These are phyloP conservation scores for Opisthocomus hoazin DNA, from an alignment of 2,113 vertebrate genomes.

Conservation along the genomic window DNA sequence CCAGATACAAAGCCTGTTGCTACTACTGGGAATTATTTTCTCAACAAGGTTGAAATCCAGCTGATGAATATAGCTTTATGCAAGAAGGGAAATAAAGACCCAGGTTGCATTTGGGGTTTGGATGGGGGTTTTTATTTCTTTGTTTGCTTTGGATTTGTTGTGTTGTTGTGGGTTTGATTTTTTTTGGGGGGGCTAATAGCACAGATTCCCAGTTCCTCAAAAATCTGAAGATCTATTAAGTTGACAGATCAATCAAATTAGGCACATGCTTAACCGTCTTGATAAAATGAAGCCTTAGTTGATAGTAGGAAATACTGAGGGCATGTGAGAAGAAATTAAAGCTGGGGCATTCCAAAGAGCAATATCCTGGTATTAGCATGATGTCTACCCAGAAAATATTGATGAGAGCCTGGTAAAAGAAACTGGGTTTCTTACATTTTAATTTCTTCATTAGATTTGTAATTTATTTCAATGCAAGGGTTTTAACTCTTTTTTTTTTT, in stretches of 20 bases:
- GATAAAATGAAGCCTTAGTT: background rate
- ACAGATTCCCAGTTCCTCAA: background rate
- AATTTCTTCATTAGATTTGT: background rate
- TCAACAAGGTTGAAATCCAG: background rate
- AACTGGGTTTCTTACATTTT: background rate
- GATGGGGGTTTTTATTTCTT: background rate
- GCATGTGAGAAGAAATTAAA: background rate
- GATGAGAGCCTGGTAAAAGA: background rate
- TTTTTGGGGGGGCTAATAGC: background rate
- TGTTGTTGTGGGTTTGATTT: background rate
- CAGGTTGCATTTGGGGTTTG: background rate
- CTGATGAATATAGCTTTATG: background rate
- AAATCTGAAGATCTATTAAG: background rate
- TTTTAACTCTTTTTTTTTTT: background rate
- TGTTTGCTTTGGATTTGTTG: background rate
- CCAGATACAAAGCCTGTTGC: background rate
- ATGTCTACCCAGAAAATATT: background rate
- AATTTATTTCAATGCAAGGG: background rate
- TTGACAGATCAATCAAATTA: background rate
- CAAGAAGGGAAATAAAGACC: background rate
- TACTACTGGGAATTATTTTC: background rate
- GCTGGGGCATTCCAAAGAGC: background rate
- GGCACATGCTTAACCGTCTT: background rate
- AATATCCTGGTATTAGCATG: background rate
- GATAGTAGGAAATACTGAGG: background rate